These are phyloP conservation scores for Diaprepes abbreviatus DNA, from an alignment of 2,888 invertebrate genomes.

Conservation along the genomic window DNA sequence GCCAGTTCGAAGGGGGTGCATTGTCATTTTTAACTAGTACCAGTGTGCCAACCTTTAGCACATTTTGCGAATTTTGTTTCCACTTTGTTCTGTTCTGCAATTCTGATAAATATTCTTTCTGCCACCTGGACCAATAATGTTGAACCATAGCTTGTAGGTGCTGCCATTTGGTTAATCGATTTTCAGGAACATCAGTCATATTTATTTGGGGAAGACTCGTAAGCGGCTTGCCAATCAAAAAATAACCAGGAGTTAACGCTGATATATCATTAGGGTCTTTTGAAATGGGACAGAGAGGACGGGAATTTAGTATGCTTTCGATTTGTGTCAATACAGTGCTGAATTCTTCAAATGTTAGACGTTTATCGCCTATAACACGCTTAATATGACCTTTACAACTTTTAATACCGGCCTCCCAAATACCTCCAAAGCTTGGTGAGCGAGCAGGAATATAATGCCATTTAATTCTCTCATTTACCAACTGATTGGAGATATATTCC, in stretches of 20 bases:
- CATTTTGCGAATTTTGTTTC: neutral
- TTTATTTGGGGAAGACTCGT: slow-evolving; percentile 37
- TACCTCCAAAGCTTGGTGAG: slow-evolving; percentile 50
- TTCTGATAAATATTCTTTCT: neutral
- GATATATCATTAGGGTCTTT: slow-evolving; percentile 1
- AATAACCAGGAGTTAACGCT: slow-evolving; percentile 4
- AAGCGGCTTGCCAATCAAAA: slow-evolving; percentile 41
- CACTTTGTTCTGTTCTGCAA: neutral
- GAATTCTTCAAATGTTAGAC: slow-evolving; percentile 26
- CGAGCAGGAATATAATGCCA: slow-evolving; percentile 49
- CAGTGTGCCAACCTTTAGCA: neutral
- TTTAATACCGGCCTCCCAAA: slow-evolving; percentile 41
- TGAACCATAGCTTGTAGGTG: neutral
- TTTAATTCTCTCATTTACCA: too few relatives aligned
- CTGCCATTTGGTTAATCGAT: slow-evolving; percentile 12
- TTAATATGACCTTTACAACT: slow-evolving; percentile 21
- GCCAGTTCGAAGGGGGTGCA: too few relatives aligned
- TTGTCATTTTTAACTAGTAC: slow-evolving; percentile 13
- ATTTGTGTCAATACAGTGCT: slow-evolving; percentile 8
- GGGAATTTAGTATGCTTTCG: slow-evolving; percentile 5
- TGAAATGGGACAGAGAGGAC: slow-evolving; percentile 3
- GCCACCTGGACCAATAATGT: neutral
- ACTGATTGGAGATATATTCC: slow-evolving; percentile 11
- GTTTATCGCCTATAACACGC: slow-evolving; percentile 8
- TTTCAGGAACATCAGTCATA: slow-evolving; percentile 15